Percentiles rank a stretch among this genome's conserved stretches.
phyloP scores from a whole-genome alignment of 92 coral and sea anemone genomes.

The Meandrina meandrites region DNA sequence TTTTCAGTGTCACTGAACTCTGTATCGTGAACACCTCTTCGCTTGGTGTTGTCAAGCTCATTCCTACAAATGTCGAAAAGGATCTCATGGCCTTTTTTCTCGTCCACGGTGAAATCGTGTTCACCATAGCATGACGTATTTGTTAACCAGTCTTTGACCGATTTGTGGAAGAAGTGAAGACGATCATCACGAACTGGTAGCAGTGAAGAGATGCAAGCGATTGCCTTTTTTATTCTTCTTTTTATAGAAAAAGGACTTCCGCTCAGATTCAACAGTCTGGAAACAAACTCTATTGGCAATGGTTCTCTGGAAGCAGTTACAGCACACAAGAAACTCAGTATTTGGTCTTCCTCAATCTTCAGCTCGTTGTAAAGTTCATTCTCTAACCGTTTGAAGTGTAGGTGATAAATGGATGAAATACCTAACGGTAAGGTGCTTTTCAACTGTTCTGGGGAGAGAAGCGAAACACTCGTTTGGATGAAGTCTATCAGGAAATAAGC shows the following conservation, averaged over 20 bases:
- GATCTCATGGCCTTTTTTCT: constrained; percentile 46
- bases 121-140: not conserved
- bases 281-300: constrained; percentile 4
- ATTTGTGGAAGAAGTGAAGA: constrained; percentile 62
- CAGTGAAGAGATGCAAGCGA: constrained; percentile 42
- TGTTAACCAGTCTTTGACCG: constrained; percentile 61
- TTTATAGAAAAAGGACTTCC: not conserved
- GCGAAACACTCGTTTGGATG: not conserved
- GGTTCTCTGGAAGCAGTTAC: constrained; percentile 25
- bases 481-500: not conserved
- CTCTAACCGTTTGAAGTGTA: constrained; percentile 9
- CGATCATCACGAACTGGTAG: constrained; percentile 44
- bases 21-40: not conserved
- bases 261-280: not conserved
- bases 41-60: constrained; percentile 23
- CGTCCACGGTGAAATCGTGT: constrained; percentile 47
- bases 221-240: constrained; percentile 25
- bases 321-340: constrained; percentile 3
- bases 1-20: constrained; percentile 7
- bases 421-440: not conserved
- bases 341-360: constrained; percentile 18
- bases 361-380: constrained; percentile 16
- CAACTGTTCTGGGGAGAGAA: not conserved
- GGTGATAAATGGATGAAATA: constrained; percentile 21
- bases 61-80: constrained; percentile 46